A percentile compares a stretch with the other conserved stretches of the same genome.
Evolutionary conservation across 2,888 invertebrate genomes (phyloP).

Genomic region (Hyposoter didymator): DNA sequence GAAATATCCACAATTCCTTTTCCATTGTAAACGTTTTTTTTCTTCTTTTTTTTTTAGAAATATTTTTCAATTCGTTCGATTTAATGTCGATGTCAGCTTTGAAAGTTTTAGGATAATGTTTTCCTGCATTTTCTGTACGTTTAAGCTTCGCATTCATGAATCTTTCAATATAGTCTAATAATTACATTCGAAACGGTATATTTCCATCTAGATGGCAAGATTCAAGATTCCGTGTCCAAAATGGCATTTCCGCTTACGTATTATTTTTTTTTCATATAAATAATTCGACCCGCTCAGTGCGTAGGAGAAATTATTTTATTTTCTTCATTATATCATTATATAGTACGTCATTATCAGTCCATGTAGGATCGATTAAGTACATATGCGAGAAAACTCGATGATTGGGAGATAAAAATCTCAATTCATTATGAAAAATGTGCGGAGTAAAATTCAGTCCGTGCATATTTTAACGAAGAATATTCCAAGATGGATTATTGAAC

Average conservation of each 20-base stretch:
- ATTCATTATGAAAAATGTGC: background rate
- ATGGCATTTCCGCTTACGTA: constrained; percentile 18
- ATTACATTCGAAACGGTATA: constrained; percentile 51
- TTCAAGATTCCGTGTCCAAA: constrained; percentile 54
- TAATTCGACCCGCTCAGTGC: constrained; percentile 34
- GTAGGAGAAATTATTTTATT: background rate
- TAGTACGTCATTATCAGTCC: background rate
- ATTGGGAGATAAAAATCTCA: constrained; percentile 16
- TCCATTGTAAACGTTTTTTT: background rate
- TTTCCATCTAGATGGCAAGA: constrained; percentile 57
- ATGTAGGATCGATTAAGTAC: background rate
- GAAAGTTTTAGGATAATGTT: background rate
- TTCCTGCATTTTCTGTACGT: constrained; percentile 5
- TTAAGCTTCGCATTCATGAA: background rate
- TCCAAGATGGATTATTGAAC: constrained; percentile 4
- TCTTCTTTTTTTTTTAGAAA: background rate
- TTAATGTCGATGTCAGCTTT: background rate
- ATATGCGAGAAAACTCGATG: background rate
- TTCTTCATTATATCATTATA: background rate
- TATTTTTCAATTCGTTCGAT: background rate
- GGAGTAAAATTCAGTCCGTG: background rate
- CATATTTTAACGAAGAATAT: background rate
- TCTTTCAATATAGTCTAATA: constrained; percentile 11
- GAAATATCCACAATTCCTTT: background rate
- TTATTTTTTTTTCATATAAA: constrained; percentile 1